phyloP scores from a whole-genome alignment of 2,797 vertebrate genomes.

The Pachyuromys duprasi region DNA sequence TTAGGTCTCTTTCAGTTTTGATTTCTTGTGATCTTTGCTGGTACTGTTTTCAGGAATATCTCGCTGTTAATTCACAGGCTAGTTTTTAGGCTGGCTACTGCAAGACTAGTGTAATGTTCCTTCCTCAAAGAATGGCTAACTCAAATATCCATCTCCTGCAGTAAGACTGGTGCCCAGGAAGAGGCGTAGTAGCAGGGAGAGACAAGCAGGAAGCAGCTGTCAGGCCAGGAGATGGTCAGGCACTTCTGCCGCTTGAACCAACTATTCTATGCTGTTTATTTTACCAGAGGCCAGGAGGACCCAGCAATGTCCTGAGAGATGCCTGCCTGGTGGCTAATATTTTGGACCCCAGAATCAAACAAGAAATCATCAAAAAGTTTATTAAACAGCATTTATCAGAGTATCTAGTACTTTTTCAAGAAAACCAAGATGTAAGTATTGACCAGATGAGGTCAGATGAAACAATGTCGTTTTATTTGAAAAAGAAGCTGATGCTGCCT shows the following conservation, averaged over 20 bases:
- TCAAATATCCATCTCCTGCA: background rate
- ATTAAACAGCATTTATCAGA: conserved; percentile 98
- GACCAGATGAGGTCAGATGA: conserved; percentile 58
- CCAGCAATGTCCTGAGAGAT: conserved; percentile 97
- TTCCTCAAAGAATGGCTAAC: background rate
- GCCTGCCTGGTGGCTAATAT: conserved; percentile 98
- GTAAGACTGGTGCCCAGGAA: conserved; percentile 63
- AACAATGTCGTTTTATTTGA: conserved; percentile 64
- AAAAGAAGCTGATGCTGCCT: conserved; percentile 32
- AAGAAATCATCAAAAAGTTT: conserved; percentile 99
- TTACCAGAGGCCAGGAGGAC: conserved; percentile 94
- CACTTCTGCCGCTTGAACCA: conserved; percentile 43
- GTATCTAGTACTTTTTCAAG: conserved; percentile 98
- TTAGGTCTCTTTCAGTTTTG: background rate
- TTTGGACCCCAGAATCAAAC: conserved; percentile 97
- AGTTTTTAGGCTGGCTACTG: conserved; percentile 22
- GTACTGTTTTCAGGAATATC: conserved; percentile 38
- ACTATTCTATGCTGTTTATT: conserved; percentile 77
- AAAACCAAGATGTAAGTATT: conserved; percentile 98
- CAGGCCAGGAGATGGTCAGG: conserved; percentile 18
- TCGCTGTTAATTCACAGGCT: conserved; percentile 37
- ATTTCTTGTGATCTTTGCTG: conserved; percentile 28
- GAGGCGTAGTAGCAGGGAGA: conserved; percentile 5
- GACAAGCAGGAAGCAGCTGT: conserved; percentile 43
- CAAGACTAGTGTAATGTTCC: conserved; percentile 51